A percentile compares a stretch with the other conserved stretches of the same genome.
Evolutionary conservation across 1,140 invertebrate species (phyloP).

Genomic region (Yoshiicerus persimilis): DNA sequence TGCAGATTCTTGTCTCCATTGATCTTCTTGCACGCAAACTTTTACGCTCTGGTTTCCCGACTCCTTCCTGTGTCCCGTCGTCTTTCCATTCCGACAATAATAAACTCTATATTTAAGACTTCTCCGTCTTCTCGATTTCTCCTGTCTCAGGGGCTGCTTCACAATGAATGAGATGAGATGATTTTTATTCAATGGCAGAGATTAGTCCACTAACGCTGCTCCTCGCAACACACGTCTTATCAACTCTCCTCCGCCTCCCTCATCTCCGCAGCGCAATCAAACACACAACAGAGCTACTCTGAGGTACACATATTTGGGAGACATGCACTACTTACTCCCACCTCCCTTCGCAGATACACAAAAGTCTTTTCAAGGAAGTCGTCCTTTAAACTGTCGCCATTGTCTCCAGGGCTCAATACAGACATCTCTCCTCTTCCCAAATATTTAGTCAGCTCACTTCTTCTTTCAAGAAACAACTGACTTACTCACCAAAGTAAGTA

Average conservation of each 20-base stretch:
- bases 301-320: not conserved
- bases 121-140: not conserved
- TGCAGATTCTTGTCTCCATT: not conserved
- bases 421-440: not conserved
- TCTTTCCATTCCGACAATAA: not conserved
- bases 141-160: not conserved
- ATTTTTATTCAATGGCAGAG: conserved; percentile 17
- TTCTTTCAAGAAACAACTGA: not conserved
- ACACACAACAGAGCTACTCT: not conserved
- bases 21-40: not conserved
- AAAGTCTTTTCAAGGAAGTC: not conserved
- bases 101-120: not conserved
- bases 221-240: not conserved
- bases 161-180: not conserved
- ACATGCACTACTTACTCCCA: not conserved
- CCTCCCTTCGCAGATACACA: not conserved
- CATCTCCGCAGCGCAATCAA: no score
- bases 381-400: conserved; percentile 25
- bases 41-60: not conserved
- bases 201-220: not conserved
- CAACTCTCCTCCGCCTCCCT: not conserved
- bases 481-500: not conserved
- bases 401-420: conserved; percentile 28
- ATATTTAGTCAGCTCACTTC: not conserved
- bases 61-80: not conserved